Base-by-base conservation (phyloP, 1,140 invertebrate species). In the Tetranychus urticae region DNA sequence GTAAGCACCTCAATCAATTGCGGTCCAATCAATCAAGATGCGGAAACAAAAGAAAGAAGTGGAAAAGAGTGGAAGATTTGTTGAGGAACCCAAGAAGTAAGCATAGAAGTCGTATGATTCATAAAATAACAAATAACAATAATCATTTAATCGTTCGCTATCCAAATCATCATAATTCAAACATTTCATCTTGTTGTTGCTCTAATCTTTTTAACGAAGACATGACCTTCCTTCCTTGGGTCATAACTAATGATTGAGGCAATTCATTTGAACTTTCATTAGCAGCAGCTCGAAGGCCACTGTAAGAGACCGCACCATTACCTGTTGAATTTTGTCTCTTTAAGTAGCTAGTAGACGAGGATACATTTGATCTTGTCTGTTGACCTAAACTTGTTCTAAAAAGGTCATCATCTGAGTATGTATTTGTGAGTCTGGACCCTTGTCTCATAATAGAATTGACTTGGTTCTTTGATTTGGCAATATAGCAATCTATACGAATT, bases 131-230 rank as follows among this genome's bases (percentile, higher is more conserved):
- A 23, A 23, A 23, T 23, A 23, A 23, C 23, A 23, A 23, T 23
- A 23, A 23, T 23, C 23, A 23, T 23, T 23, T 23, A 23, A 23
- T 23, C 23, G 23, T 23, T 23, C 23, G 23, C 23, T 23, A 23
- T 23, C 23, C 23, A 23, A 23, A 23, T 23, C 23, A 54, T 83
- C 86, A 88, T 80, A 88, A 84, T 73, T 89, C 84, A 71, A 88
- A 89, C 70, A 88, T 79, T 70, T 88, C 85, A 68, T 88, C 85
- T 71, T 88, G 85, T 68, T 84, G 79, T 67, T 83, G 79, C 73
- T 88, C 83, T 60, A 87, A 76, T 67, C 83, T 79, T 70, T 83
- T 81, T 50, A 88, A 70, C 2, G 85, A 88, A 63, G 78, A 83
- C 69, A 81, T 79, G 4, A 88, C 80, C 68, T 80, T 80, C 64